Evolutionary conservation across 2,888 invertebrate genomes (phyloP).

Genomic region (Axea sp.): DNA sequence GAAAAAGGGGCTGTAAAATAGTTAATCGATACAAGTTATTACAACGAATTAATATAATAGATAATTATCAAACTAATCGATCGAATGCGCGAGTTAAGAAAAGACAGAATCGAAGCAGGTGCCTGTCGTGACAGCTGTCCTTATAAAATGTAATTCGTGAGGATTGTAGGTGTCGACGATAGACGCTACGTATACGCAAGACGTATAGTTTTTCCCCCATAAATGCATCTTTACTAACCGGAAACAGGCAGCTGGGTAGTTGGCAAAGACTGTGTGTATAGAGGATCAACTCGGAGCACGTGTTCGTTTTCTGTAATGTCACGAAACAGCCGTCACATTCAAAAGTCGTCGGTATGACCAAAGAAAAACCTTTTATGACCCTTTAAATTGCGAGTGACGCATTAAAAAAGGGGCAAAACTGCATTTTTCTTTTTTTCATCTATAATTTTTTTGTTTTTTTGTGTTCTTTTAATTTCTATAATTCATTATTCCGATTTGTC

Average conservation of each 20-base stretch:
- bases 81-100: slow-evolving; percentile 10
- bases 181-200: slow-evolving; percentile 46
- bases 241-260: slow-evolving; percentile 58
- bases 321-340: slow-evolving; percentile 46
- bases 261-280: slow-evolving; percentile 43
- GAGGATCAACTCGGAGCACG: slow-evolving; percentile 58
- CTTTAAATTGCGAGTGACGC: slow-evolving; percentile 36
- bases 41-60: too few species aligned
- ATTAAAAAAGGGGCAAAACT: slow-evolving; percentile 24
- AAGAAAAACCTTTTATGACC: slow-evolving; percentile 38
- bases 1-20: too few species aligned
- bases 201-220: slow-evolving; percentile 55
- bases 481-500: too few species aligned
- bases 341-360: slow-evolving; percentile 40
- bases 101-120: slow-evolving; percentile 55
- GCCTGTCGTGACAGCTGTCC: slow-evolving; percentile 61
- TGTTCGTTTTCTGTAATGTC: slow-evolving; percentile 54
- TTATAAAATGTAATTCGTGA: slow-evolving; percentile 55
- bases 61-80: too few species aligned
- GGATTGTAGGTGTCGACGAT: slow-evolving; percentile 60
- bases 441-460: not conserved
- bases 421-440: slow-evolving; percentile 1
- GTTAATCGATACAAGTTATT: too few species aligned
- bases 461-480: too few species aligned
- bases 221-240: slow-evolving; percentile 56